Conservation (phyloP, 2,797 vertebrate species). For the Cossypha heuglini region DNA sequence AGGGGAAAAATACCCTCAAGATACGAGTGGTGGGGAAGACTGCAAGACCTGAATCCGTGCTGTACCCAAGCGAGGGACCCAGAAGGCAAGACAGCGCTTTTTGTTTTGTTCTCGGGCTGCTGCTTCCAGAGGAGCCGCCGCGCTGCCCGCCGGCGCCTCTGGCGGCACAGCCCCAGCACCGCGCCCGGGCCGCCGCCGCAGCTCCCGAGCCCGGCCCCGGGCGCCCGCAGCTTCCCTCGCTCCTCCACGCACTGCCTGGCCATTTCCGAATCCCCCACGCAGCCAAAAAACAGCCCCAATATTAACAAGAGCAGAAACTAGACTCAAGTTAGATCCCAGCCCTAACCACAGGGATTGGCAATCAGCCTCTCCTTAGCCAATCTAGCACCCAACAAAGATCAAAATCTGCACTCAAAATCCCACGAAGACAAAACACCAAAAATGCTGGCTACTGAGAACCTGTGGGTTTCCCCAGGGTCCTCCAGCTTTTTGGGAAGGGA, state of each 20-base stretch:
- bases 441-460: not conserved
- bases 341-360: not conserved
- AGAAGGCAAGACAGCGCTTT: not conserved
- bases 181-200: not conserved
- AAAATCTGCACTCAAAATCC: not conserved
- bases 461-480: not conserved
- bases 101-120: not conserved
- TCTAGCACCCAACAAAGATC: not conserved
- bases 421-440: not conserved
- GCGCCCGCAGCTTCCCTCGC: not conserved
- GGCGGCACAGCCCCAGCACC: not conserved
- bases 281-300: not conserved
- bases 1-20: accelerated
- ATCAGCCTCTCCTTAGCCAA: not conserved
- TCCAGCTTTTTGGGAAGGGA: not conserved
- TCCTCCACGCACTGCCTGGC: not conserved
- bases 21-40: not conserved
- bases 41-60: not conserved
- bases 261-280: accelerated
- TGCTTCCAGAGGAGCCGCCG: not conserved
- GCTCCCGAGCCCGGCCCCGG: not conserved
- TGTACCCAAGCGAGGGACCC: not conserved
- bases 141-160: not conserved
- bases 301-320: not conserved
- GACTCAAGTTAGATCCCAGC: not conserved